Conservation (phyloP, 2,797 vertebrate species). For the Pelodytes ibericus region DNA sequence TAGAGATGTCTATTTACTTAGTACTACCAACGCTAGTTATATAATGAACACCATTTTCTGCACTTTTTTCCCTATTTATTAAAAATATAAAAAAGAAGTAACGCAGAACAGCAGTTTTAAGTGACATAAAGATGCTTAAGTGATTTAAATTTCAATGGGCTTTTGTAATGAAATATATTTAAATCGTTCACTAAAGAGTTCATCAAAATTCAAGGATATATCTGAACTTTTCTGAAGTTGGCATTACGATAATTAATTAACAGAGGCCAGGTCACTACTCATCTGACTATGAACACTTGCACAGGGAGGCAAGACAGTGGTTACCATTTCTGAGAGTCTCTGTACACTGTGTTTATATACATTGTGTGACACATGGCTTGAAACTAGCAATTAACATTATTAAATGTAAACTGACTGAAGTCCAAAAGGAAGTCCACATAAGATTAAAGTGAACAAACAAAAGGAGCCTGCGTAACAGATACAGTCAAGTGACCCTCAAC, state of each 20-base stretch:
- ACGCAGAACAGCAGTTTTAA: too few relatives aligned
- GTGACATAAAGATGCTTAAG: too few relatives aligned
- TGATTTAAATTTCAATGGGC: too few relatives aligned
- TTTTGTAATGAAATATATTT: too few relatives aligned
- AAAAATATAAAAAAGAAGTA: too few relatives aligned
- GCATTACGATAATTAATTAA: conserved; percentile 27
- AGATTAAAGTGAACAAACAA: conserved; percentile 14
- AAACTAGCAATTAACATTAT: conserved; percentile 30
- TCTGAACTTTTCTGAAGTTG: conserved; percentile 39
- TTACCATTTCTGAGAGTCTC: conserved; percentile 36
- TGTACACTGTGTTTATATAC: conserved; percentile 44
- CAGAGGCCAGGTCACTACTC: conserved; percentile 41
- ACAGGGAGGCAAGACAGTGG: conserved; percentile 46
- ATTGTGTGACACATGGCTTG: conserved; percentile 1
- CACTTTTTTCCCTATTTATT: too few relatives aligned
- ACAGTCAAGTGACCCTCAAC: too few relatives aligned
- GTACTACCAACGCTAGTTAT: too few relatives aligned
- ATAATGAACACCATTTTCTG: too few relatives aligned
- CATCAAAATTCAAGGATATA: conserved; percentile 30
- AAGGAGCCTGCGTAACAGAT: neutral
- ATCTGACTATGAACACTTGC: conserved; percentile 35
- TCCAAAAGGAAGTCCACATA: conserved; percentile 27
- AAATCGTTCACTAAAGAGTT: too few relatives aligned
- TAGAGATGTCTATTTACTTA: too few relatives aligned
- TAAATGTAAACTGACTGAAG: conserved; percentile 34